Evolutionary conservation across 2,888 invertebrate species (phyloP).

Genomic region (Uloborus plumipes): DNA sequence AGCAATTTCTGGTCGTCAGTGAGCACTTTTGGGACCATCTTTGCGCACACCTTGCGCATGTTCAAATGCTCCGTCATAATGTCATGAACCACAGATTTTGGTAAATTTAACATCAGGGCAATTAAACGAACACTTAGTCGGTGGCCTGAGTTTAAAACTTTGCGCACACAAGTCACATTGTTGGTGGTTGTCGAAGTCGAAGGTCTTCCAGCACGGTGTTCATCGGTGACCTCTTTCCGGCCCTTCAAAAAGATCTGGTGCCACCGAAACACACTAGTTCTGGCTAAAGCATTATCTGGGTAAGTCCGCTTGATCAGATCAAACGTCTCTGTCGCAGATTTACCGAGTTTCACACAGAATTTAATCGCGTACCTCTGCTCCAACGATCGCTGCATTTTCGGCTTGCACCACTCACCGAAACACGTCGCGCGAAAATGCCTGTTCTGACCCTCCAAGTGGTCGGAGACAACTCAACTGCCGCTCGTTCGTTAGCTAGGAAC

Average conservation of each 20-base stretch:
- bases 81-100: constrained; percentile 8
- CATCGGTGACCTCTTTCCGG: constrained; percentile 40
- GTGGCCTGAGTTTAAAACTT: constrained; percentile 31
- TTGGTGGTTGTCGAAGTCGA: constrained; percentile 19
- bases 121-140: constrained; percentile 37
- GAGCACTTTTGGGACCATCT: constrained; percentile 8
- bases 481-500: neutral
- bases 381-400: constrained; percentile 7
- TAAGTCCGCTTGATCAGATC: constrained; percentile 1
- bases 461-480: no score
- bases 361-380: constrained; percentile 16
- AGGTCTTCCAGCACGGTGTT: constrained; percentile 29
- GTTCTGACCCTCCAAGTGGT: no score
- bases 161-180: constrained; percentile 19
- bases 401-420: no score
- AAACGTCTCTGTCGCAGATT: constrained; percentile 14
- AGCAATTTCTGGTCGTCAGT: constrained; percentile 14
- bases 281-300: constrained; percentile 8
- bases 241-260: constrained; percentile 23
- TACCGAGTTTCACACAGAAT: constrained; percentile 26
- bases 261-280: neutral
- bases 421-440: no score
- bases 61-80: no score
- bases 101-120: constrained; percentile 1
- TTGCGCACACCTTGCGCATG: no score